phyloP scores from a whole-genome alignment of 2,797 vertebrate genomes.

The Schizopygopsis malacanthus region DNA sequence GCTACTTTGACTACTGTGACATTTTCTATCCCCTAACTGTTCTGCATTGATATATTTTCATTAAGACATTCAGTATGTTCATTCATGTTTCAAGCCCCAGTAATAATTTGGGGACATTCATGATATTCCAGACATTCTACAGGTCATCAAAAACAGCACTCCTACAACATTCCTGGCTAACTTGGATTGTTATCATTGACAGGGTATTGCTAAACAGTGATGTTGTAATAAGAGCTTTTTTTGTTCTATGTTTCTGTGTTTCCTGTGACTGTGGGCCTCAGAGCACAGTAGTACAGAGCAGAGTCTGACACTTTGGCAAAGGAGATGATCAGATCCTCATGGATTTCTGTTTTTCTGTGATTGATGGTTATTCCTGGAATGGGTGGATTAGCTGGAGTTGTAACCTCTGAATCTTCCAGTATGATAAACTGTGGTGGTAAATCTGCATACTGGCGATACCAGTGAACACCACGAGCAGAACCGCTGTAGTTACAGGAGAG shows the following conservation, averaged over 20 bases:
- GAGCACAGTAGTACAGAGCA: conserved; percentile 32
- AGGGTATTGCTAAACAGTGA: neutral
- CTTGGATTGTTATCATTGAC: neutral
- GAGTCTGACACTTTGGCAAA: conserved; percentile 26
- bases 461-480: too few species aligned
- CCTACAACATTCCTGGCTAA: neutral
- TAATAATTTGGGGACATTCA: neutral
- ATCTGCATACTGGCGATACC: too few species aligned
- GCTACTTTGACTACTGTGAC: neutral
- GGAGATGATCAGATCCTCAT: neutral
- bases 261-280: conserved; percentile 1
- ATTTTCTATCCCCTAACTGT: neutral
- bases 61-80: neutral
- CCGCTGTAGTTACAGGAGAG: too few species aligned
- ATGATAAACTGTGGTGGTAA: neutral
- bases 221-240: neutral
- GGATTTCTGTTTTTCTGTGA: neutral
- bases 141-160: neutral
- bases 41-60: too few species aligned
- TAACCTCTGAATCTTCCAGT: neutral
- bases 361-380: neutral
- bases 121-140: neutral
- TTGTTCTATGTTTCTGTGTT: neutral
- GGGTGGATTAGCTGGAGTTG: neutral
- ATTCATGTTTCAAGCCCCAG: neutral